phyloP scores from a whole-genome alignment of 2,888 invertebrate species.

The Oeneis ivallda region DNA sequence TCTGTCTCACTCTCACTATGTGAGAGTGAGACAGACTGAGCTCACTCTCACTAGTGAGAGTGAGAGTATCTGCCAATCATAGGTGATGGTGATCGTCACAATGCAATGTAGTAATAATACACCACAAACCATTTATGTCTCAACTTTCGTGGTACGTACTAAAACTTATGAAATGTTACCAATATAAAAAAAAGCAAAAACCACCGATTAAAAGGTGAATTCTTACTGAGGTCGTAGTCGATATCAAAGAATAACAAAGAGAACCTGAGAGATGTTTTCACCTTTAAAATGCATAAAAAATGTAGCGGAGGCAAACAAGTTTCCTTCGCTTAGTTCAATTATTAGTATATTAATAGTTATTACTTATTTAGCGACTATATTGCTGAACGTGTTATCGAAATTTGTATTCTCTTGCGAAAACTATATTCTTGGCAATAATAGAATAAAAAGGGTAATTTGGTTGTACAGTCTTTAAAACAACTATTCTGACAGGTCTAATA shows the following conservation, averaged over 20 bases:
- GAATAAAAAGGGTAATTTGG: no score
- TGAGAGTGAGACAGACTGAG: no score
- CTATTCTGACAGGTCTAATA: no score
- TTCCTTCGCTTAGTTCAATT: slow-evolving; percentile 38
- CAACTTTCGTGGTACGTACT: not conserved
- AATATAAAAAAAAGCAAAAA: slow-evolving; percentile 4
- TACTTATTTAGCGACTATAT: not conserved
- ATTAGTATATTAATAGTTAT: slow-evolving; percentile 27
- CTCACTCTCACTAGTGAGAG: no score
- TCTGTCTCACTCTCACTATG: no score
- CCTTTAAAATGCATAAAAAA: slow-evolving; percentile 6
- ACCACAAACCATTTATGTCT: no score
- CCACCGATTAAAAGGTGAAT: not conserved
- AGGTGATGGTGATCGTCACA: no score
- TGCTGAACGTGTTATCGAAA: not conserved
- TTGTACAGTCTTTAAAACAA: no score
- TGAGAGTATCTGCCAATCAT: no score
- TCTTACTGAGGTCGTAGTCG: no score
- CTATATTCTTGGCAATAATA: no score
- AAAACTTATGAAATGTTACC: slow-evolving; percentile 1
- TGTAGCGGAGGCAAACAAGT: slow-evolving; percentile 16
- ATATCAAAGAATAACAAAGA: not conserved
- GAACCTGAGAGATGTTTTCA: not conserved
- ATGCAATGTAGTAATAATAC: no score
- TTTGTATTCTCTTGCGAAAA: not conserved